Percentiles rank a stretch among this genome's conserved stretches.
Conservation (phyloP, 2,797 vertebrate species). For the Ctenosaura bakeri region DNA sequence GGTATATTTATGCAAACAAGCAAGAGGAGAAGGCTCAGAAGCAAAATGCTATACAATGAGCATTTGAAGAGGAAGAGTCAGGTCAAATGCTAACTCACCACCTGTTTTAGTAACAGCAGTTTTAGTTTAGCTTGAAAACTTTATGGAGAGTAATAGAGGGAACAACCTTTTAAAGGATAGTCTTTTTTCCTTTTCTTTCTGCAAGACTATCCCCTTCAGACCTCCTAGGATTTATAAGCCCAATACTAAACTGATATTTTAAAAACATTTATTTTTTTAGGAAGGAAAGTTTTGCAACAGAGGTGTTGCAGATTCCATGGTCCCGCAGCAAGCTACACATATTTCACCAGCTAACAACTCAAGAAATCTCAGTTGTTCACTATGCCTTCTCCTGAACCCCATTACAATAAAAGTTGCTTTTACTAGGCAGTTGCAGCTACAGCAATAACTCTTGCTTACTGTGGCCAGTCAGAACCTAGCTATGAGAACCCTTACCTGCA, state of each 20-base stretch:
- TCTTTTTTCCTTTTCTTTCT: not conserved
- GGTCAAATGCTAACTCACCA: constrained; percentile 4
- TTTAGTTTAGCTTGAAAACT: not conserved
- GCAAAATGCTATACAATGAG: not conserved
- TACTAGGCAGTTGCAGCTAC: no score
- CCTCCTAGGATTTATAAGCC: not conserved
- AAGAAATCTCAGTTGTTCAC: not conserved
- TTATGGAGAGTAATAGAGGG: not conserved
- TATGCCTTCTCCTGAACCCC: not conserved
- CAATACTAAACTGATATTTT: not conserved
- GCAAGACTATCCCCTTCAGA: not conserved
- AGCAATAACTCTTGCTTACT: not conserved
- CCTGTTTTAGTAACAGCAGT: not conserved
- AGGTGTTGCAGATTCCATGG: not conserved
- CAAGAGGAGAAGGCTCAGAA: not conserved
- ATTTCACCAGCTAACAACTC: not conserved
- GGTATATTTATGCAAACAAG: constrained; percentile 24
- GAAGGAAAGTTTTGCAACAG: not conserved
- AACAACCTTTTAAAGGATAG: fast-evolving
- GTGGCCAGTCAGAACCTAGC: not conserved
- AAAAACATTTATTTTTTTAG: not conserved
- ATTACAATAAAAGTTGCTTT: not conserved
- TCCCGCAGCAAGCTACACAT: not conserved
- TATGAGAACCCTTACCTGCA: not conserved
- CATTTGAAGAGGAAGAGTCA: not conserved